Percentiles rank a stretch among this genome's conserved stretches.
Evolutionary conservation across 2,797 vertebrate genomes (phyloP).

Genomic region (Hydrolagus colliei): DNA sequence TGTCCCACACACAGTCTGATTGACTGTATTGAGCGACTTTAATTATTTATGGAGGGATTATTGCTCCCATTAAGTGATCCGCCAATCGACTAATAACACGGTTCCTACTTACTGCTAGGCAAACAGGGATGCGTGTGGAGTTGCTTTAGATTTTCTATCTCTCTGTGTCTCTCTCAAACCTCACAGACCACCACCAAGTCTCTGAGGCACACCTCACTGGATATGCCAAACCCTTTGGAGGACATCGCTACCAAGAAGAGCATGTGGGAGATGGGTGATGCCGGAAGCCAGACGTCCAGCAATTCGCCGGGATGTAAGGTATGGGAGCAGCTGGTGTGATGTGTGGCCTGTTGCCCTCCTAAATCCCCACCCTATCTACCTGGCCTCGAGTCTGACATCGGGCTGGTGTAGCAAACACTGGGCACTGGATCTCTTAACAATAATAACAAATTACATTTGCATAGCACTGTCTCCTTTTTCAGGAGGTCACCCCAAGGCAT

Average conservation of each 20-base stretch:
- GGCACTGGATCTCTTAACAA: neutral
- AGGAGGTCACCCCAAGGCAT: too few relatives aligned
- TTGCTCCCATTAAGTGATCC: too few relatives aligned
- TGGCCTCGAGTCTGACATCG: neutral
- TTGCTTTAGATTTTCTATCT: too few relatives aligned
- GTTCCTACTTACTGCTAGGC: too few relatives aligned
- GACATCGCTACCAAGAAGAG: slow-evolving; percentile 74
- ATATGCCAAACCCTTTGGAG: slow-evolving; percentile 59
- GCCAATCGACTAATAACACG: too few relatives aligned
- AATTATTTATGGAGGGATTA: too few relatives aligned
- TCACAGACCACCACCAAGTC: slow-evolving; percentile 59
- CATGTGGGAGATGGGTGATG: slow-evolving; percentile 75
- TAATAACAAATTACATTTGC: too few relatives aligned
- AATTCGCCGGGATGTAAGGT: slow-evolving; percentile 59
- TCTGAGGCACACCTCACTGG: slow-evolving; percentile 53
- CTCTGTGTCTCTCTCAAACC: too few relatives aligned
- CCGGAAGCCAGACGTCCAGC: slow-evolving; percentile 53
- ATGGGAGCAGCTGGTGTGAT: slow-evolving; percentile 11
- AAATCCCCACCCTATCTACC: neutral
- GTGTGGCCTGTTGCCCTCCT: neutral
- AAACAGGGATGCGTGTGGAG: too few relatives aligned
- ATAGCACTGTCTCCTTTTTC: too few relatives aligned
- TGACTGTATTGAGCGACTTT: too few relatives aligned
- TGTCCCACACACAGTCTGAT: too few relatives aligned
- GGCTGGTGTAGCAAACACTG: neutral